phyloP scores from a whole-genome alignment of 2,113 vertebrate genomes.

The Lipotes vexillifer region DNA sequence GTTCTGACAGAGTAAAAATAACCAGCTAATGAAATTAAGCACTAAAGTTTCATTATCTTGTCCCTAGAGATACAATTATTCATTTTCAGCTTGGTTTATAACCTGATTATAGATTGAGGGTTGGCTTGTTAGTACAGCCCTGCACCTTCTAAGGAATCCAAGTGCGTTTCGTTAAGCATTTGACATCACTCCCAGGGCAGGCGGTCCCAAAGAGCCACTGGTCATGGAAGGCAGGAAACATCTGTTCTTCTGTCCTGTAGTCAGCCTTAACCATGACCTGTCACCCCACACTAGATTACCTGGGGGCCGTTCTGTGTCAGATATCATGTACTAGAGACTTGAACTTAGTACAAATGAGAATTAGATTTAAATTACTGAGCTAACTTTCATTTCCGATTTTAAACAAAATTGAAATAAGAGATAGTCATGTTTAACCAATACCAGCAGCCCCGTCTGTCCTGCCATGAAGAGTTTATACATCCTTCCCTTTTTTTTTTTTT shows the following conservation, averaged over 20 bases:
- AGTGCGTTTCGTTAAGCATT: slow-evolving; percentile 2
- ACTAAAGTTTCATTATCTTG: slow-evolving; percentile 22
- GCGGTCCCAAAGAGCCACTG: not conserved
- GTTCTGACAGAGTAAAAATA: slow-evolving; percentile 40
- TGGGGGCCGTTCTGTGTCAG: not conserved
- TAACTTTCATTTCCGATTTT: slow-evolving; percentile 51
- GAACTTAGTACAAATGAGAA: slow-evolving; percentile 12
- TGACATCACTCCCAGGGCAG: not conserved
- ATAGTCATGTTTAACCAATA: not conserved
- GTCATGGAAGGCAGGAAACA: not conserved
- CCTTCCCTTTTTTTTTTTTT: not conserved
- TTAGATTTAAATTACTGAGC: slow-evolving; percentile 40
- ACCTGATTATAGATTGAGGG: not conserved
- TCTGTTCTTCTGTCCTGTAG: not conserved
- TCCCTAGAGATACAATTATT: slow-evolving; percentile 27
- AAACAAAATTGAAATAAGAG: slow-evolving; percentile 43
- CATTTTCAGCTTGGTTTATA: slow-evolving; percentile 44
- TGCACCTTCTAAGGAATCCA: not conserved
- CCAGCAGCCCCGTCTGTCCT: not conserved
- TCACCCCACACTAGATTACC: not conserved
- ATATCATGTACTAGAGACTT: not conserved
- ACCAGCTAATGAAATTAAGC: slow-evolving; percentile 17
- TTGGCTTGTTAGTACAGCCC: not conserved
- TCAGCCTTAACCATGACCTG: slow-evolving; percentile 8
- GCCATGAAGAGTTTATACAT: not conserved